These are phyloP conservation scores for Sturnira hondurensis DNA, from an alignment of 2,113 vertebrate genomes.

Conservation along the genomic window DNA sequence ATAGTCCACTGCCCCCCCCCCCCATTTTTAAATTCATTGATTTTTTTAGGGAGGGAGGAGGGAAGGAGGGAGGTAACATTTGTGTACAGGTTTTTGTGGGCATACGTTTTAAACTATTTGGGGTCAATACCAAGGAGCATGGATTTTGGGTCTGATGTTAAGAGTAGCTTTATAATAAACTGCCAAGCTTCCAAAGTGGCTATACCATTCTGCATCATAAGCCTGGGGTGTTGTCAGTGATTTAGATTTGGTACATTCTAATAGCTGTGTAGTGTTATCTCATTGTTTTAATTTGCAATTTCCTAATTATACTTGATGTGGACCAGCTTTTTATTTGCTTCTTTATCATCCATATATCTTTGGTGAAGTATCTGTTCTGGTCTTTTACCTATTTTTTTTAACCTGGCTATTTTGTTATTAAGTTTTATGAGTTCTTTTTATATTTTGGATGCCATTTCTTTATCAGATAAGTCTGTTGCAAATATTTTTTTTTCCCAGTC, in stretches of 20 bases:
- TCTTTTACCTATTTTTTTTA: neutral
- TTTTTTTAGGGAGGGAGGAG: too few species aligned
- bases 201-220: neutral
- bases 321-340: neutral
- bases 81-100: neutral
- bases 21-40: too few species aligned
- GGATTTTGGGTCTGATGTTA: neutral
- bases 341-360: neutral
- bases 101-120: neutral
- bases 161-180: neutral
- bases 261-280: neutral
- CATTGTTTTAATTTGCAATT: neutral
- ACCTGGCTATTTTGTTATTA: neutral
- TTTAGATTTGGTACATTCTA: neutral
- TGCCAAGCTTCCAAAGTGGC: neutral
- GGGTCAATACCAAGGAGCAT: neutral
- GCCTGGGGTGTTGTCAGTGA: neutral
- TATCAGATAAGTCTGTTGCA: neutral
- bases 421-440: neutral
- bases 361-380: neutral
- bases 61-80: too few species aligned
- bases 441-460: neutral
- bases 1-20: neutral
- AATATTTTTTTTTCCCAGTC: neutral
- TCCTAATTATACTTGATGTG: neutral